Evolutionary conservation across 2,888 invertebrate genomes (phyloP).

Genomic region (Acleris cristana): DNA sequence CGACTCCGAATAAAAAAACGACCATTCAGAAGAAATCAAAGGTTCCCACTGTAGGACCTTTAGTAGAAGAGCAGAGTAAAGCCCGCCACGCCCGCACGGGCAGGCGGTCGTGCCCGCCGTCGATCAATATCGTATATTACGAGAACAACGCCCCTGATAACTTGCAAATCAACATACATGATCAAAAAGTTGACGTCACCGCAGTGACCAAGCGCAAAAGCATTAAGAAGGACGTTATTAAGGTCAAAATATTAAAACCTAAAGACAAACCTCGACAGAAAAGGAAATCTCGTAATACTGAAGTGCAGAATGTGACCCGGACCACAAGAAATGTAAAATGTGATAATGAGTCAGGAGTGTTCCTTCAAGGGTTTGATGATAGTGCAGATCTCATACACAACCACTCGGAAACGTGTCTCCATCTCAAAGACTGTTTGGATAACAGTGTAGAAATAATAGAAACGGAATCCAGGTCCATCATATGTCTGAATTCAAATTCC

Average conservation of each 20-base stretch:
- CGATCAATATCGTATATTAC: slow-evolving; percentile 45
- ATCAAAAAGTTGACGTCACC: slow-evolving; percentile 23
- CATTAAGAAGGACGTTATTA: slow-evolving; percentile 70
- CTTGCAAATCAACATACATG: slow-evolving; percentile 42
- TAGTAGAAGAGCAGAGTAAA: slow-evolving; percentile 63
- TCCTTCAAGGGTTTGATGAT: slow-evolving; percentile 50
- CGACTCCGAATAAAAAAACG: slow-evolving; percentile 62
- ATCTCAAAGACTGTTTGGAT: slow-evolving; percentile 64
- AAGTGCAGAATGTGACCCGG: slow-evolving; percentile 19
- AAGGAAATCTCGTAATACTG: slow-evolving; percentile 34
- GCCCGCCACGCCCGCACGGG: slow-evolving; percentile 57
- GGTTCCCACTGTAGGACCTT: slow-evolving; percentile 47
- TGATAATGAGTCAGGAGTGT: slow-evolving; percentile 55
- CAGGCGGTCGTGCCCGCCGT: slow-evolving; percentile 65
- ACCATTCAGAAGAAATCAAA: slow-evolving; percentile 46
- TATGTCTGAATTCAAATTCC: slow-evolving; percentile 57
- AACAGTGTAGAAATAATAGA: slow-evolving; percentile 65
- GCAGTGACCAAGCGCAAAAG: slow-evolving; percentile 46
- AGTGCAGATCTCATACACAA: slow-evolving; percentile 73
- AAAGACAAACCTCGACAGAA: slow-evolving; percentile 46
- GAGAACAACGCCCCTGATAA: slow-evolving; percentile 42
- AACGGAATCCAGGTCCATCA: slow-evolving; percentile 52
- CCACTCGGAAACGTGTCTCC: slow-evolving; percentile 74
- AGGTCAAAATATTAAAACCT: slow-evolving; percentile 72
- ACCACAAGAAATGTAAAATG: slow-evolving; percentile 56